A percentile compares a stretch with the other conserved stretches of the same genome.
Conservation (phyloP, 1,140 invertebrate genomes). For the Cydia strobilella region DNA sequence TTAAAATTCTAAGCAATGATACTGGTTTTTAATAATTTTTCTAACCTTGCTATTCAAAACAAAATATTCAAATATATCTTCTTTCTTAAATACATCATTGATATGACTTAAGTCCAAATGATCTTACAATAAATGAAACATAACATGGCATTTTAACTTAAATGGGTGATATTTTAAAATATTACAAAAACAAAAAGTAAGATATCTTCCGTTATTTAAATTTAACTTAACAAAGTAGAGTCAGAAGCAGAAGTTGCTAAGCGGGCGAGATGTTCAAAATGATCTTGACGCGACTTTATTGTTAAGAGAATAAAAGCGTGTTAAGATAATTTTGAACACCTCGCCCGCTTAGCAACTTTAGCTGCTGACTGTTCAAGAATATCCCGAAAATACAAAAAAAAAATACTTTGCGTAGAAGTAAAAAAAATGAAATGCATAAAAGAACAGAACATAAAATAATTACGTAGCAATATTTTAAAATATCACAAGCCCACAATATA, state of each 20-base stretch:
- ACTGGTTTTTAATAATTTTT: background rate
- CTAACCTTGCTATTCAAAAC: too few relatives aligned
- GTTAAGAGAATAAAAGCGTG: too few relatives aligned
- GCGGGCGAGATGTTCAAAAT: too few relatives aligned
- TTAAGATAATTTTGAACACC: too few relatives aligned
- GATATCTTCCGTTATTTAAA: background rate
- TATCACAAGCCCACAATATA: background rate
- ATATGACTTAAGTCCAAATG: background rate
- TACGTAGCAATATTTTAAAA: conserved; percentile 1
- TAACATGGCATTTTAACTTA: conserved; percentile 11
- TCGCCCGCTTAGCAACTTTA: too few relatives aligned
- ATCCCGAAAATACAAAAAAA: background rate
- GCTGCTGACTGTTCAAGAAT: too few relatives aligned
- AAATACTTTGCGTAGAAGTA: background rate
- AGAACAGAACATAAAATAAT: background rate
- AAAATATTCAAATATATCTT: background rate
- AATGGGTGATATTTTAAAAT: conserved; percentile 15
- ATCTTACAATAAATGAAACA: background rate
- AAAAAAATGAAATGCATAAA: background rate
- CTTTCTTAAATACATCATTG: background rate
- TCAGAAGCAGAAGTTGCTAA: too few relatives aligned
- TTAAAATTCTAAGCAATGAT: too few relatives aligned
- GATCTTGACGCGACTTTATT: too few relatives aligned
- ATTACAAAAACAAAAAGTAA: background rate
- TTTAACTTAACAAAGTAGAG: background rate